Conservation (phyloP, 2,113 vertebrate species). For the Hippocampus comes region DNA sequence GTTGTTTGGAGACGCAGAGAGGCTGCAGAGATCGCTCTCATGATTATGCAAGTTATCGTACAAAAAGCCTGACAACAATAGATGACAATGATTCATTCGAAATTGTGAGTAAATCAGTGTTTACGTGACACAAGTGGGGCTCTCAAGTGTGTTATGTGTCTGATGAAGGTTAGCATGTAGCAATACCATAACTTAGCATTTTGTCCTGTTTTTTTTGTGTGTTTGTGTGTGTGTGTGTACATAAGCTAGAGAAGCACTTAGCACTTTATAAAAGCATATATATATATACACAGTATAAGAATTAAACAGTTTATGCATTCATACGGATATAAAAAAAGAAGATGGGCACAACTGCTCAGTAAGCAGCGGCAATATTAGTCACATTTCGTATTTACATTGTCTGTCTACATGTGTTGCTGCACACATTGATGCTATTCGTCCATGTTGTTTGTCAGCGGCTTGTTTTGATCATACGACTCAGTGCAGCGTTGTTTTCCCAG, state of each 20-base stretch:
- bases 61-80: constrained; percentile 26
- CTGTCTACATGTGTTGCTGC: no score
- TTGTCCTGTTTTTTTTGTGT: no score
- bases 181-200: neutral
- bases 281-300: no score
- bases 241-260: neutral
- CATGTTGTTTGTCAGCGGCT: neutral
- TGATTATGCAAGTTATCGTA: constrained; percentile 28
- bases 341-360: no score
- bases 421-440: no score
- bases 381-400: no score
- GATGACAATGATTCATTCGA: constrained; percentile 36
- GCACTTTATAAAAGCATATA: no score
- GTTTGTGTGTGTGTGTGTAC: neutral
- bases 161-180: neutral
- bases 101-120: constrained; percentile 22
- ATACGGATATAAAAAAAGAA: no score
- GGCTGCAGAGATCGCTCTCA: constrained; percentile 34
- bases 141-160: constrained; percentile 22
- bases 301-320: no score
- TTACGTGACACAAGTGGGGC: constrained; percentile 1
- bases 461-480: neutral
- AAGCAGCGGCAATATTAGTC: no score
- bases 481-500: neutral
- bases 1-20: constrained; percentile 52